A percentile compares a stretch with the other conserved stretches of the same genome.
Conservation (phyloP, 2,888 invertebrate genomes). For the Hirtodrosophila cameraria region DNA sequence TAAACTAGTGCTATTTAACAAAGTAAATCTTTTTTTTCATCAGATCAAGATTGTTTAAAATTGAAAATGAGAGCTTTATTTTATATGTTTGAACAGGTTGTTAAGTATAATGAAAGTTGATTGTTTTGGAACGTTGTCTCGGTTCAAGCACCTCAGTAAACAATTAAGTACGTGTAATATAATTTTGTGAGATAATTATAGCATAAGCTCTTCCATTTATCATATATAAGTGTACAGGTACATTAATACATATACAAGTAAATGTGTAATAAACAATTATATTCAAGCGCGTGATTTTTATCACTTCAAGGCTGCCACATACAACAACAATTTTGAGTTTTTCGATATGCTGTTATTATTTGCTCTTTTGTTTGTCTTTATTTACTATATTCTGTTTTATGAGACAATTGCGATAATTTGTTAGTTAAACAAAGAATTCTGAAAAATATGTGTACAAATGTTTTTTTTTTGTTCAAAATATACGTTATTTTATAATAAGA, state of each 20-base stretch:
- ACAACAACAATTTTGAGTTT: neutral
- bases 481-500: too few relatives aligned
- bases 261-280: neutral
- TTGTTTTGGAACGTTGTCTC: neutral
- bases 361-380: conserved; percentile 2
- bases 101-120: neutral
- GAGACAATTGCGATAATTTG: conserved; percentile 18
- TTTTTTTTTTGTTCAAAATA: too few relatives aligned
- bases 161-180: conserved; percentile 30
- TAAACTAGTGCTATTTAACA: too few relatives aligned
- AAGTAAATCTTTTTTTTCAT: too few relatives aligned
- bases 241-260: neutral
- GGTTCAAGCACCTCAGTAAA: conserved; percentile 44
- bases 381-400: conserved; percentile 19
- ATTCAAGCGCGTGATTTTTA: conserved; percentile 16
- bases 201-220: neutral
- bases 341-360: neutral
- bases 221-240: neutral
- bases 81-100: too few relatives aligned
- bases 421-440: conserved; percentile 24
- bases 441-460: conserved; percentile 7
- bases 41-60: too few relatives aligned
- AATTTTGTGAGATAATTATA: conserved; percentile 9
- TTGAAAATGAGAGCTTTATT: too few relatives aligned
- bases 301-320: neutral